Percentiles rank a stretch among this genome's conserved stretches.
These are phyloP conservation scores for Idaea aversata DNA, from an alignment of 2,888 invertebrate species.

Conservation along the genomic window DNA sequence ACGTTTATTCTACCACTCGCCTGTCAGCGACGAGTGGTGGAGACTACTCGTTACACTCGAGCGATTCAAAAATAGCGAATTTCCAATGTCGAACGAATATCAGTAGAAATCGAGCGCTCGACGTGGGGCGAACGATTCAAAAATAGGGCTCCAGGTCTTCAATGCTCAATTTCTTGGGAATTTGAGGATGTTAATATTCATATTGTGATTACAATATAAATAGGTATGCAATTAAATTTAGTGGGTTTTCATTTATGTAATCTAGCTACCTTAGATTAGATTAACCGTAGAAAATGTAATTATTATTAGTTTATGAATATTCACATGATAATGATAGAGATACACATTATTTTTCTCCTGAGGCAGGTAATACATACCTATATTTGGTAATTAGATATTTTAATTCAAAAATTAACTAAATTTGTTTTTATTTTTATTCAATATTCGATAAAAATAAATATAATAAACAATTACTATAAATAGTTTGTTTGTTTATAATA, in stretches of 20 bases:
- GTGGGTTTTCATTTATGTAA: background rate
- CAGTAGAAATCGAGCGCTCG: too few relatives aligned
- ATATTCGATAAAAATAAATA: too few relatives aligned
- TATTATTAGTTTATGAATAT: background rate
- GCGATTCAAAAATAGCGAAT: too few relatives aligned
- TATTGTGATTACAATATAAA: conserved; percentile 5
- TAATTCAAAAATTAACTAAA: background rate
- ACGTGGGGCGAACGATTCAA: too few relatives aligned
- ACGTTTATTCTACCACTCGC: too few relatives aligned
- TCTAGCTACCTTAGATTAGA: conserved; percentile 7
- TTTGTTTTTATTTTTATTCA: too few relatives aligned
- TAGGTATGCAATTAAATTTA: conserved; percentile 9
- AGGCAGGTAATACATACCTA: conserved; percentile 10
- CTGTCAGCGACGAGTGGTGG: too few relatives aligned
- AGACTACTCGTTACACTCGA: too few relatives aligned
- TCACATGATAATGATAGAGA: background rate
- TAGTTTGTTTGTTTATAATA: too few relatives aligned
- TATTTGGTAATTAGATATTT: background rate
- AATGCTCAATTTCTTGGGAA: background rate
- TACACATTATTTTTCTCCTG: conserved; percentile 6
- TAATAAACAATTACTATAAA: too few relatives aligned
- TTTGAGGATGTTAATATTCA: background rate
- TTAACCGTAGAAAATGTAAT: background rate
- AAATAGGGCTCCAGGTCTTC: too few relatives aligned
- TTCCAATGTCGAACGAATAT: too few relatives aligned